These are phyloP conservation scores for Sebastes matsubarae DNA, from an alignment of 2,797 vertebrate genomes.

Conservation along the genomic window DNA sequence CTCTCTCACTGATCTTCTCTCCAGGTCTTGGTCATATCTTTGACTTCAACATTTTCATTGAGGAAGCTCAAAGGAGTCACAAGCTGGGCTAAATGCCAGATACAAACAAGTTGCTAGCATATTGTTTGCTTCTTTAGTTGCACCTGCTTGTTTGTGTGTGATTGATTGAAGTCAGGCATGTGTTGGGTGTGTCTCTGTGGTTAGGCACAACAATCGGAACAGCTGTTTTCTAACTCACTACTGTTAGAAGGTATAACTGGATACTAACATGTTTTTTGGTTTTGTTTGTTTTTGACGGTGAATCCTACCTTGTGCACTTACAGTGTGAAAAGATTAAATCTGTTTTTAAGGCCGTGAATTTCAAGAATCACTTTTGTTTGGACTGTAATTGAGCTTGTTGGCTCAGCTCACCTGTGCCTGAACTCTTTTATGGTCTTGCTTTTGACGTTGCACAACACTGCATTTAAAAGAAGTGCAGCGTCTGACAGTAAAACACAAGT, in stretches of 20 bases:
- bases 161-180: background rate
- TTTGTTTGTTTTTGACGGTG: background rate
- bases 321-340: background rate
- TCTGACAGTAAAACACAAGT: background rate
- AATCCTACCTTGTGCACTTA: rapidly evolving
- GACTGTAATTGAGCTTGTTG: rapidly evolving
- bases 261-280: background rate
- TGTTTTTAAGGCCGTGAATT: background rate
- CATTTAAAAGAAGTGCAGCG: conserved; percentile 23
- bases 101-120: background rate
- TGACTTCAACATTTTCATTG: background rate
- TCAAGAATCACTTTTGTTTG: background rate
- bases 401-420: background rate
- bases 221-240: background rate
- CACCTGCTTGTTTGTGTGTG: background rate
- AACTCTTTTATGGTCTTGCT: background rate
- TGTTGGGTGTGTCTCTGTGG: background rate
- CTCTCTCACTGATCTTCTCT: background rate
- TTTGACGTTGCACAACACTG: conserved; percentile 7
- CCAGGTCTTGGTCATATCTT: background rate
- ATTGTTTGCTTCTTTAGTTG: background rate
- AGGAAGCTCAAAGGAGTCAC: background rate
- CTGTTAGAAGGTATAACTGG: background rate
- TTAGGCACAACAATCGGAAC: background rate
- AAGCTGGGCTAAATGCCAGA: background rate